These are phyloP conservation scores for Pampusana beccarii DNA, from an alignment of 2,113 vertebrate genomes.

Conservation along the genomic window DNA sequence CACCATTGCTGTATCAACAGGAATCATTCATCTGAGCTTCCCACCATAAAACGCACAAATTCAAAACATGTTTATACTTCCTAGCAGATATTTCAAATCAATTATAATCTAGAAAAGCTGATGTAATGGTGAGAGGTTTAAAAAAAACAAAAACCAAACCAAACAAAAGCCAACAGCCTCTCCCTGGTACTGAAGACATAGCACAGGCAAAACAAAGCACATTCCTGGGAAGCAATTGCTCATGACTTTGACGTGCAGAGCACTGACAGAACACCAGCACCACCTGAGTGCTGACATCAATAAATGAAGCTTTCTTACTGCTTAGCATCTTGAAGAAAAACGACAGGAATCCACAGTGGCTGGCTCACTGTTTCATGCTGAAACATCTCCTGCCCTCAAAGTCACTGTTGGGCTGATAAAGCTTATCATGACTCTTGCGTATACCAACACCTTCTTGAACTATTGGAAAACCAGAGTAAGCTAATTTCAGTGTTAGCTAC, in stretches of 20 bases:
- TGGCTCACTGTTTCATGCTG: not conserved
- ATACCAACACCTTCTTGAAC: not conserved
- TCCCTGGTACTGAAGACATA: not conserved
- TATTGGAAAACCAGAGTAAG: not conserved
- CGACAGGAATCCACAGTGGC: fast-evolving
- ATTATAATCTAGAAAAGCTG: not conserved
- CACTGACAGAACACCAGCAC: not conserved
- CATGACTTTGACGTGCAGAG: not conserved
- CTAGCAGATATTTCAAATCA: not conserved
- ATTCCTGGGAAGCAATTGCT: not conserved
- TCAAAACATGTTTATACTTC: not conserved
- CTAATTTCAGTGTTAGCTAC: not conserved
- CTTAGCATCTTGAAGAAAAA: not conserved
- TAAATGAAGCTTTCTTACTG: not conserved
- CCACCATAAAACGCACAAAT: not conserved
- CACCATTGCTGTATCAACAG: not conserved
- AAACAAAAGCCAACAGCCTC: not conserved
- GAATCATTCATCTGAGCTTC: not conserved
- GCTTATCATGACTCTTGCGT: not conserved
- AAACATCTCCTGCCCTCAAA: not conserved
- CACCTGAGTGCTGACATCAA: not conserved
- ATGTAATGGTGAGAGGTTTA: not conserved
- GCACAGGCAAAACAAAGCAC: not conserved
- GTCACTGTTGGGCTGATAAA: not conserved
- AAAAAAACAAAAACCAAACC: not conserved